phyloP scores from a whole-genome alignment of 2,888 invertebrate genomes.

The Epinotia ramella region DNA sequence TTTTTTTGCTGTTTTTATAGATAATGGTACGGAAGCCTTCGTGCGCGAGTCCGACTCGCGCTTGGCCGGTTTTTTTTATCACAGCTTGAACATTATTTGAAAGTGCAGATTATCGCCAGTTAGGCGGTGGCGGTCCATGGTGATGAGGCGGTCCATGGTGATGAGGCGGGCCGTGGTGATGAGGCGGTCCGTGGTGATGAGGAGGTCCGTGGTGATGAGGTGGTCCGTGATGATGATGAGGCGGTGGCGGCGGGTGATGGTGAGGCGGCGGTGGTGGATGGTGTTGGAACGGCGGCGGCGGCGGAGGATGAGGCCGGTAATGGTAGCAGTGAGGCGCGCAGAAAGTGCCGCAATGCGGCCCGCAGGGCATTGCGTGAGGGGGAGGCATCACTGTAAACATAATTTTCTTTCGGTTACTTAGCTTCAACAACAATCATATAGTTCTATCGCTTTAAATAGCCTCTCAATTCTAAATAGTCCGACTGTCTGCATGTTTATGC shows the following conservation, averaged over 20 bases:
- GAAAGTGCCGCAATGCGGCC: slow-evolving; percentile 63
- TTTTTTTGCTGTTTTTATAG: too few species aligned
- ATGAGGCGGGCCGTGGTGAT: slow-evolving; percentile 2
- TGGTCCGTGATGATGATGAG: slow-evolving; percentile 45
- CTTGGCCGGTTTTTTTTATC: too few species aligned
- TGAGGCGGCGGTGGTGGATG: slow-evolving; percentile 43
- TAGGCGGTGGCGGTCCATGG: slow-evolving; percentile 17
- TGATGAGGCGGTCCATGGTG: slow-evolving; percentile 9
- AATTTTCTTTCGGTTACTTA: slow-evolving; percentile 27
- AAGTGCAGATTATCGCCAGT: slow-evolving; percentile 35
- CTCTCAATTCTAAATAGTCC: slow-evolving; percentile 1
- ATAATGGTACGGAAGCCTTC: too few species aligned
- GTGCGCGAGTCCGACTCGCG: too few species aligned
- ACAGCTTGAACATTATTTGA: slow-evolving; percentile 32
- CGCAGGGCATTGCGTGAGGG: slow-evolving; percentile 68
- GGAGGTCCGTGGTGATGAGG: slow-evolving; percentile 34
- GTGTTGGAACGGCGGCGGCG: slow-evolving; percentile 48
- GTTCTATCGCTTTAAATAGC: slow-evolving; percentile 21
- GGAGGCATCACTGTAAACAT: slow-evolving; percentile 68
- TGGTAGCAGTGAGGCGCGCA: slow-evolving; percentile 68
- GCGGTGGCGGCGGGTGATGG: slow-evolving; percentile 47
- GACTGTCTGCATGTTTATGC: neutral
- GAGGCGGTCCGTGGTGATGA: slow-evolving; percentile 44
- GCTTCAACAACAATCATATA: slow-evolving; percentile 18
- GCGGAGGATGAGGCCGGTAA: slow-evolving; percentile 50